Conservation (phyloP, 2,113 vertebrate species). For the Muntiacus reevesi region DNA sequence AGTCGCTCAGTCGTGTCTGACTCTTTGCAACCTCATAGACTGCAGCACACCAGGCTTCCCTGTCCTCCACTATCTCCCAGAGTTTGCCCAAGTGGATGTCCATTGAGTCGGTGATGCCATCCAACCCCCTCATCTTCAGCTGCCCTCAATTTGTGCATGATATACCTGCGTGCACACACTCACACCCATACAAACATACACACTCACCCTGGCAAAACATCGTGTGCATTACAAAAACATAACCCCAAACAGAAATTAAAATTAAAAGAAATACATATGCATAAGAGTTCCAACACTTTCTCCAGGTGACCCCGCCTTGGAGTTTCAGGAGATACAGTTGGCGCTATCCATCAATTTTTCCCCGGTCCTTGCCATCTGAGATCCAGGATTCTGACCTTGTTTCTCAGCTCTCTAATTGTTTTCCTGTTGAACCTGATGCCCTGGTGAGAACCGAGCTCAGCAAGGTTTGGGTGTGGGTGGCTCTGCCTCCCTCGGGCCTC, state of each 20-base stretch:
- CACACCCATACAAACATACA: background rate
- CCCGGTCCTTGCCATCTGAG: rapidly evolving
- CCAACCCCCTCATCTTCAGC: background rate
- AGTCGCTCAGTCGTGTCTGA: background rate
- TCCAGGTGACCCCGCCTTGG: background rate
- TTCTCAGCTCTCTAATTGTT: background rate
- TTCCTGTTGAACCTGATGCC: background rate
- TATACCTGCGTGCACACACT: background rate
- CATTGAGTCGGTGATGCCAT: background rate
- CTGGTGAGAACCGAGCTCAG: background rate
- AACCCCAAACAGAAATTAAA: background rate
- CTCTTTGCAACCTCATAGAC: background rate
- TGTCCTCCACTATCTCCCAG: background rate
- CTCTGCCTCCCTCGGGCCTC: too few relatives aligned
- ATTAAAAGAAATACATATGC: background rate
- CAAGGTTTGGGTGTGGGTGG: background rate
- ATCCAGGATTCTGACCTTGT: background rate
- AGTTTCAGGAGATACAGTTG: background rate
- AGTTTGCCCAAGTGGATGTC: background rate
- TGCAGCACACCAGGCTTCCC: background rate
- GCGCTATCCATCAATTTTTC: background rate
- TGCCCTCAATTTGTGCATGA: background rate
- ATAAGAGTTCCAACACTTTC: background rate
- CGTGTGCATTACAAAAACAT: background rate
- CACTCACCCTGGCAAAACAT: background rate